These are phyloP conservation scores for Epinotia demarniana DNA, from an alignment of 2,888 invertebrate genomes.

Conservation along the genomic window DNA sequence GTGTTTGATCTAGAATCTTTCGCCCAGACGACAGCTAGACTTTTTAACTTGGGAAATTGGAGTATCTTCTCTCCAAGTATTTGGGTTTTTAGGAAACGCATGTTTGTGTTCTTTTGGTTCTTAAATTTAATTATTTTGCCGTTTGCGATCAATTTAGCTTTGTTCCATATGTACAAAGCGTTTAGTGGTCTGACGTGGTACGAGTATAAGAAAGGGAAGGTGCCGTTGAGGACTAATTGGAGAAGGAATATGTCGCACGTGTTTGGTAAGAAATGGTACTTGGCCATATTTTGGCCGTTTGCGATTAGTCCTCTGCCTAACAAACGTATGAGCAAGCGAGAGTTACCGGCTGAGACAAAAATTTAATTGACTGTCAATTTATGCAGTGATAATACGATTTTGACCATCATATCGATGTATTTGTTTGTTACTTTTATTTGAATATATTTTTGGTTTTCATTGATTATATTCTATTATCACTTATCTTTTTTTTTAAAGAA, in stretches of 20 bases:
- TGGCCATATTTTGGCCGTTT: conserved; percentile 89
- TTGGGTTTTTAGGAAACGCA: conserved; percentile 55
- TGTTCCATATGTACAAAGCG: conserved; percentile 76
- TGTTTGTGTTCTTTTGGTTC: conserved; percentile 59
- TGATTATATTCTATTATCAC: no score
- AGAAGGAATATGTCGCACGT: conserved; percentile 87
- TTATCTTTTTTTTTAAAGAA: no score
- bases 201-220: conserved; percentile 68
- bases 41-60: conserved; percentile 60
- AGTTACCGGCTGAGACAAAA: background rate
- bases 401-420: no score
- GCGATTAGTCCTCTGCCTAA: conserved; percentile 86
- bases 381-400: background rate
- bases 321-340: background rate
- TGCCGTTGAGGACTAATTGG: conserved; percentile 86
- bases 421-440: background rate
- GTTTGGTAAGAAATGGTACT: conserved; percentile 89
- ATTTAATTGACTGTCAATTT: background rate
- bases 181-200: conserved; percentile 80
- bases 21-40: conserved; percentile 52
- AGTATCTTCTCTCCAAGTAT: conserved; percentile 54
- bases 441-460: no score
- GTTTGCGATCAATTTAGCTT: conserved; percentile 57
- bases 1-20: conserved; percentile 57
- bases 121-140: conserved; percentile 58